Conservation (phyloP, 2,797 vertebrate species). For the Onychomys torridus region DNA sequence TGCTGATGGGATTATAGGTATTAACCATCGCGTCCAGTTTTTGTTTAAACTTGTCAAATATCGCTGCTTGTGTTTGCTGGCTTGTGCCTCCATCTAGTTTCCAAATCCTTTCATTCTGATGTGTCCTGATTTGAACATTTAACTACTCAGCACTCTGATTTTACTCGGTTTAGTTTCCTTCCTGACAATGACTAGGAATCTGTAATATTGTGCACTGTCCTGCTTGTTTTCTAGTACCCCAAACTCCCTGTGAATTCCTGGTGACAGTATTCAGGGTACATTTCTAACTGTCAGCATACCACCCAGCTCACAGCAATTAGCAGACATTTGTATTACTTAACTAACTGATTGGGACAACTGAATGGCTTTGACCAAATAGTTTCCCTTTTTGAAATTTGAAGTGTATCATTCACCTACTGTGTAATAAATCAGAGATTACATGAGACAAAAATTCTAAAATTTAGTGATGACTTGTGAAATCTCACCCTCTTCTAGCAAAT, state of each 20-base stretch:
- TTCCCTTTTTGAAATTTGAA: constrained; percentile 12
- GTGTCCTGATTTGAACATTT: not conserved
- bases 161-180: not conserved
- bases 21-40: not conserved
- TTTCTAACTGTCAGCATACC: not conserved
- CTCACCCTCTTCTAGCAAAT: not conserved
- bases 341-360: not conserved
- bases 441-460: not conserved
- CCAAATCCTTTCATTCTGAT: not conserved
- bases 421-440: not conserved
- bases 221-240: not conserved
- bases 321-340: constrained; percentile 13
- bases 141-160: not conserved
- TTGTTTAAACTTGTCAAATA: not conserved
- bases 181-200: not conserved
- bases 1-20: not conserved
- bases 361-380: not conserved
- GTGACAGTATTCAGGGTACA: not conserved
- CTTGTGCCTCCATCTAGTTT: not conserved
- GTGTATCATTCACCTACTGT: not conserved
- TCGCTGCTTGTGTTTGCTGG: not conserved
- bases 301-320: not conserved
- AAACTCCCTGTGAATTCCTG: not conserved
- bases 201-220: not conserved
- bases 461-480: not conserved